These are phyloP conservation scores for Poecile montanus DNA, from an alignment of 2,797 vertebrate genomes.

Conservation along the genomic window DNA sequence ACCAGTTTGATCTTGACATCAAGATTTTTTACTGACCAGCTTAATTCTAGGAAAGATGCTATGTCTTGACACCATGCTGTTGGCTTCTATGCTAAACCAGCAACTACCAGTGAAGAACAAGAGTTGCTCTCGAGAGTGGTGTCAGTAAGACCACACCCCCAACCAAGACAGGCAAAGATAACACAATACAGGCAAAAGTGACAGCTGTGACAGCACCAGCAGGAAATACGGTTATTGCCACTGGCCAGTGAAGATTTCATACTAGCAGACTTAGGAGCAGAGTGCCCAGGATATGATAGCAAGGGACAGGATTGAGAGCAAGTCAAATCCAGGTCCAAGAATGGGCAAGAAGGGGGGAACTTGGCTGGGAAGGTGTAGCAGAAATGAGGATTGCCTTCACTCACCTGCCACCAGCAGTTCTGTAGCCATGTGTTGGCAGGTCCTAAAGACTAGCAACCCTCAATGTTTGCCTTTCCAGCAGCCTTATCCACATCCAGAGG, in stretches of 20 bases:
- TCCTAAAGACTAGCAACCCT: neutral
- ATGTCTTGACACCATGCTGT: neutral
- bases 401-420: neutral
- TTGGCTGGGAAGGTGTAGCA: neutral
- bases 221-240: neutral
- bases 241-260: neutral
- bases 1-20: neutral
- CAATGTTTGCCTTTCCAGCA: neutral
- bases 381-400: neutral
- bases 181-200: neutral
- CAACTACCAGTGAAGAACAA: neutral
- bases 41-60: neutral
- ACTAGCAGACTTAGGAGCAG: neutral
- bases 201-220: neutral
- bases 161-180: neutral
- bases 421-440: neutral
- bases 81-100: neutral
- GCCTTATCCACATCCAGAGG: neutral
- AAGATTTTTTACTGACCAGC: neutral
- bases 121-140: neutral
- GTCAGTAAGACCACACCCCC: neutral
- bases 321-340: neutral
- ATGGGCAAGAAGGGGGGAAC: neutral
- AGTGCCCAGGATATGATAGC: neutral
- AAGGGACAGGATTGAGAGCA: neutral